Conservation (phyloP, 2,888 invertebrate species). For the Stictocephala bisonia region DNA sequence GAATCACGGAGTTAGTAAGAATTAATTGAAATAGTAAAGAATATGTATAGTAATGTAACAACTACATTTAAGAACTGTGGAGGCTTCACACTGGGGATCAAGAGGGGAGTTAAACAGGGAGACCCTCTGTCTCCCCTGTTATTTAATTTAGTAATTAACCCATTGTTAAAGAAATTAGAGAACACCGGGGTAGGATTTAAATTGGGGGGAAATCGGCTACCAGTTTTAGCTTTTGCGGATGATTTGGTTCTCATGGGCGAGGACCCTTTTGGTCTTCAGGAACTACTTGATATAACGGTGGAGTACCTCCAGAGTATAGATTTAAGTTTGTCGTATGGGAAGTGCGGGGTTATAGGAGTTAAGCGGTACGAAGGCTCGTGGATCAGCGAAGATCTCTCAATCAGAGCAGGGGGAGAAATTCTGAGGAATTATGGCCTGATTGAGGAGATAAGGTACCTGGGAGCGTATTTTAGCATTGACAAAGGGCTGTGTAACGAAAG, state of each 20-base stretch:
- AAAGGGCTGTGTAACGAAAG: no score
- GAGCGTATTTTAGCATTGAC: background rate
- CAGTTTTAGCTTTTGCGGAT: slow-evolving; percentile 56
- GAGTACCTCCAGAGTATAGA: background rate
- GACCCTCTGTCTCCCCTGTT: slow-evolving; percentile 15
- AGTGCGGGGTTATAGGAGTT: background rate
- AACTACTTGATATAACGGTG: no score
- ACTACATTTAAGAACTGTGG: background rate
- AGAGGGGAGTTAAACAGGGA: slow-evolving; percentile 26
- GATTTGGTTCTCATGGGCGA: slow-evolving; percentile 52
- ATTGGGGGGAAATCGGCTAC: background rate
- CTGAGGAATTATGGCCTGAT: background rate
- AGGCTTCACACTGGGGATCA: background rate
- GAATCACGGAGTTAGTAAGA: no score
- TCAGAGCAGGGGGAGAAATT: background rate
- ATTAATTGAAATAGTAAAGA: no score
- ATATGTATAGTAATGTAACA: background rate
- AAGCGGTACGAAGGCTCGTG: background rate
- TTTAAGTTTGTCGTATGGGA: background rate
- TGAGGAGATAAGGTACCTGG: slow-evolving; percentile 17
- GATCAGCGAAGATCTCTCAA: background rate
- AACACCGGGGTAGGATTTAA: background rate
- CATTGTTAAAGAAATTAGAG: background rate
- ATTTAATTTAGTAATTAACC: slow-evolving; percentile 4
- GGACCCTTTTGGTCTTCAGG: slow-evolving; percentile 36